These are phyloP conservation scores for Staurois parvus DNA, from an alignment of 2,797 vertebrate species.

Conservation along the genomic window DNA sequence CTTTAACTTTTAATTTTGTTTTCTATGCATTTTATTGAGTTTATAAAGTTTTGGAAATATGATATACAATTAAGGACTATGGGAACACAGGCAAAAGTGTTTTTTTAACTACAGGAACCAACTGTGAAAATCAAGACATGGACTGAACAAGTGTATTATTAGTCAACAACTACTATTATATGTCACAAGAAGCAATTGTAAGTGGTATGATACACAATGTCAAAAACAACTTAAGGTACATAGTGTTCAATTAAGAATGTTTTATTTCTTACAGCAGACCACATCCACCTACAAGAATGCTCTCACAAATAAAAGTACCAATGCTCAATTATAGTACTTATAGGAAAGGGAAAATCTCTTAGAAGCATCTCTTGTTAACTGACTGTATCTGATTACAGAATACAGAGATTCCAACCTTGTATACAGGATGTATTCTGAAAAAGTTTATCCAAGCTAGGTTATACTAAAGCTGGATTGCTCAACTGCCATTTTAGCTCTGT, in stretches of 20 bases:
- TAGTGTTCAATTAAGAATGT: not conserved
- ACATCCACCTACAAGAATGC: not conserved
- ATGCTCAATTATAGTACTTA: not conserved
- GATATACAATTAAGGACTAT: no score
- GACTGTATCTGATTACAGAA: not conserved
- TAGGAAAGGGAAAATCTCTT: not conserved
- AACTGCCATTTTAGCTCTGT: no score
- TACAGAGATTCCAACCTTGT: not conserved
- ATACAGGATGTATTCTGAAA: no score
- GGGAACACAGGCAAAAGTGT: not conserved
- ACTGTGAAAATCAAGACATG: not conserved
- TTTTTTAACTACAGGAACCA: not conserved
- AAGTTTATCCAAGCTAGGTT: no score
- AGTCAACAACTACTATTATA: not conserved
- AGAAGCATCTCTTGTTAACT: not conserved
- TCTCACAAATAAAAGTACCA: not conserved
- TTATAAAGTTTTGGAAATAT: no score
- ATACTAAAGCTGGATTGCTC: no score
- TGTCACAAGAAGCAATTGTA: not conserved
- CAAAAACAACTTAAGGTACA: not conserved
- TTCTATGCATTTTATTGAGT: no score
- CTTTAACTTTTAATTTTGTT: no score
- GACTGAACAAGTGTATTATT: not conserved
- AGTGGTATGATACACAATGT: not conserved
- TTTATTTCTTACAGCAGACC: not conserved